phyloP scores from a whole-genome alignment of 2,797 vertebrate species.

The Argya squamiceps region DNA sequence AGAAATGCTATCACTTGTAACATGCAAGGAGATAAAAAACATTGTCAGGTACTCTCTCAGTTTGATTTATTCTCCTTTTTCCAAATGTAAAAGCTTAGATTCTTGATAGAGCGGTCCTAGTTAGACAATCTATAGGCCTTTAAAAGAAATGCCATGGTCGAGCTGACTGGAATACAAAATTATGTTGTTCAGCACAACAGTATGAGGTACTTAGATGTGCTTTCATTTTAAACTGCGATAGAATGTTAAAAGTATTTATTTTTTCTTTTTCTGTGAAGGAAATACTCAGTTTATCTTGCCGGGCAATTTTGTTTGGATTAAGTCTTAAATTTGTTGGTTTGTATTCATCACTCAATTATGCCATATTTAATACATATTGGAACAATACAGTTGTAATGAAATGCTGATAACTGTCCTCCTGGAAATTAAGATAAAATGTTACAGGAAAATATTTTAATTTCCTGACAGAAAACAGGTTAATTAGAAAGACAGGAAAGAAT shows the following conservation, averaged over 20 bases:
- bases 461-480: background rate
- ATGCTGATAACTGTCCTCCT: background rate
- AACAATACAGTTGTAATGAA: background rate
- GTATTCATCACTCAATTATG: background rate
- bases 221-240: background rate
- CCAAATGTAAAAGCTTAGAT: background rate
- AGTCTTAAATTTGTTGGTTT: background rate
- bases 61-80: conserved; percentile 40
- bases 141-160: background rate
- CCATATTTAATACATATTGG: background rate
- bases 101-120: background rate
- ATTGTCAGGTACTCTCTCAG: background rate
- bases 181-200: background rate
- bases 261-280: background rate
- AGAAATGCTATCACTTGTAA: background rate
- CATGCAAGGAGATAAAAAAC: background rate
- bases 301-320: background rate
- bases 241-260: background rate
- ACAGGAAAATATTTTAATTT: background rate
- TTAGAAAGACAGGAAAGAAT: background rate
- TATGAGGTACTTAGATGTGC: background rate
- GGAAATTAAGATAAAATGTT: background rate
- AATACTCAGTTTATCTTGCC: background rate
- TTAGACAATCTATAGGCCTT: background rate
- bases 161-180: background rate